Percentiles rank a stretch among this genome's conserved stretches.
phyloP scores from a whole-genome alignment of 2,797 vertebrate species.

The Lithobates pipiens region DNA sequence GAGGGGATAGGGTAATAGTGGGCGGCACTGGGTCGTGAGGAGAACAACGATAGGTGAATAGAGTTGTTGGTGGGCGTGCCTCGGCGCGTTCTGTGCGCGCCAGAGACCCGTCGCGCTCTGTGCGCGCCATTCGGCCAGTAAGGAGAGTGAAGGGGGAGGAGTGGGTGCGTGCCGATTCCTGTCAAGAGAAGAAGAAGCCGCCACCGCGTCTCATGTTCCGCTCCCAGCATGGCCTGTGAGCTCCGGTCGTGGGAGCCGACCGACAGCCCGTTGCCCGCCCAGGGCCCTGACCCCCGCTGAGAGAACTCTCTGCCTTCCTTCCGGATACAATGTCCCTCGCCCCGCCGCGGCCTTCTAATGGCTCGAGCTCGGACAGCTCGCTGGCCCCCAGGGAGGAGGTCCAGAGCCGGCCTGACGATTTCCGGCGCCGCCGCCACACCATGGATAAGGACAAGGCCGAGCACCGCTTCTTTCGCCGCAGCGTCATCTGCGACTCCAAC shows the following conservation, averaged over 20 bases:
- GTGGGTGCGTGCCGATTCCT: neutral
- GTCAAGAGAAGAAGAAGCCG: neutral
- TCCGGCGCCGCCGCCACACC: constrained; percentile 92
- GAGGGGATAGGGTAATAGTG: neutral
- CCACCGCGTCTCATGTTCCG: constrained; percentile 12
- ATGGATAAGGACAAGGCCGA: constrained; percentile 97
- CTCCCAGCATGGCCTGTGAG: constrained; percentile 53
- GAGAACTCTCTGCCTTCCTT: neutral
- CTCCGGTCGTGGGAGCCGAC: constrained; percentile 48
- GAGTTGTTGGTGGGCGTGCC: constrained; percentile 24
- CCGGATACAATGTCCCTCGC: constrained; percentile 70
- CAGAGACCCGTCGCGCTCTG: constrained; percentile 1
- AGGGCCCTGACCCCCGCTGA: constrained; percentile 60
- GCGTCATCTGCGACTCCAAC: constrained; percentile 98
- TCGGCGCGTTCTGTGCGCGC: neutral
- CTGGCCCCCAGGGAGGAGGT: constrained; percentile 66
- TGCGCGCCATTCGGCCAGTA: constrained; percentile 28
- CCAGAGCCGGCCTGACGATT: constrained; percentile 76
- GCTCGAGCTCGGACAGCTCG: constrained; percentile 89
- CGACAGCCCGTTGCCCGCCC: constrained; percentile 40
- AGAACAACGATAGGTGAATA: neutral
- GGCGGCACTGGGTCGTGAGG: neutral
- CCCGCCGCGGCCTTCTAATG: constrained; percentile 88
- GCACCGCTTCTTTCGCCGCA: constrained; percentile 96
- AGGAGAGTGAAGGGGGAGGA: neutral